phyloP scores from a whole-genome alignment of 1,140 invertebrate genomes.

The Rhizoglyphus robini region DNA sequence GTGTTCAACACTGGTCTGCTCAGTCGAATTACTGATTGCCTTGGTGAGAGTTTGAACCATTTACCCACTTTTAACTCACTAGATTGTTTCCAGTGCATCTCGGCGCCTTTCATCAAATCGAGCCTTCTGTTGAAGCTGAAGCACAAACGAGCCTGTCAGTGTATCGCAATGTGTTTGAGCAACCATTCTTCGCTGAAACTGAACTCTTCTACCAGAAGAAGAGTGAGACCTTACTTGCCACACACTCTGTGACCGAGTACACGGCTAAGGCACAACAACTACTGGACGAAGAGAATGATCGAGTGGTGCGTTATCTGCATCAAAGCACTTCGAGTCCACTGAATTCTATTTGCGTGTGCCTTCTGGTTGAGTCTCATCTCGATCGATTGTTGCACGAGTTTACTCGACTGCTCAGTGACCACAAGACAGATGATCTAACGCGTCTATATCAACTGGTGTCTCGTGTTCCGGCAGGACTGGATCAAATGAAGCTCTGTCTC shows the following conservation, averaged over 20 bases:
- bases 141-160: constrained; percentile 51
- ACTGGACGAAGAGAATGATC: constrained; percentile 36
- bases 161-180: constrained; percentile 92
- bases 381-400: constrained; percentile 96
- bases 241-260: constrained; percentile 95
- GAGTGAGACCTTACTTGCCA: constrained; percentile 77
- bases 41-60: constrained; percentile 31
- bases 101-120: too few relatives aligned
- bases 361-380: constrained; percentile 92
- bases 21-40: constrained; percentile 69
- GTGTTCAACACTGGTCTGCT: constrained; percentile 90
- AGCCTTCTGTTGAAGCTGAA: constrained; percentile 40
- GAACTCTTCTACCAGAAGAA: constrained; percentile 86
- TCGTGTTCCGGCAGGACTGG: constrained; percentile 78
- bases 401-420: constrained; percentile 79
- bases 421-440: constrained; percentile 86
- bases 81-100: not conserved
- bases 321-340: constrained; percentile 61
- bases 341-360: constrained; percentile 80
- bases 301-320: constrained; percentile 88
- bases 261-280: constrained; percentile 29
- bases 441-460: constrained; percentile 91
- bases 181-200: constrained; percentile 85
- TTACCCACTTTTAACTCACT: not conserved
- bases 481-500: constrained; percentile 68